Base-by-base conservation (phyloP, 2,797 vertebrate genomes). In the Nasua narica region DNA sequence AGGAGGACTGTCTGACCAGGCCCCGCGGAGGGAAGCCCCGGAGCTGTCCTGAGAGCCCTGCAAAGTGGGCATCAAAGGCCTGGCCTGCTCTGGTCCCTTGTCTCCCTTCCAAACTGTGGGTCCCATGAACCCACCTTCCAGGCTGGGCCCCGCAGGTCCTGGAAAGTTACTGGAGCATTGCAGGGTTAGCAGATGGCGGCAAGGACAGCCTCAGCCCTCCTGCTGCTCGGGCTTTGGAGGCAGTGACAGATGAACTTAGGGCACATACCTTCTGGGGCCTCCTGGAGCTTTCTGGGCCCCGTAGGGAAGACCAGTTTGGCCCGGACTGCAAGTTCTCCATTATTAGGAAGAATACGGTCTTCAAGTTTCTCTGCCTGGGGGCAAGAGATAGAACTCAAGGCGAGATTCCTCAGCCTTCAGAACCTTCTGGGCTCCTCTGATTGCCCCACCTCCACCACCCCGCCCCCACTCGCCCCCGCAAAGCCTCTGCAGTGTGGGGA, bases 361-460 rank as follows among this genome's bases (percentile, higher is more conserved):
- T 98, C 98, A n/a, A 94, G 94, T 93, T 96, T 98, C 88, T 99
- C 99, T 67, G 97, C 92, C 99, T 99, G 93, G 18, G 97, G 69
- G 92, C 46, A 86, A 85, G 52, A 52, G 35, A 35, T 40, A 15
- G 52, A 90, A 60, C 32, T 97, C 69, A 96, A 60, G 56, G 65
- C 50, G 4, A n/a, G 62, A 29, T 3, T 74, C 15, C 58, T 84
- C 43, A 32, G 46, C 1, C 15, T 37, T 21, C 23, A 43, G 32
- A 62, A 14, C 32, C 43, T 82, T 19, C 27, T 16, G 25, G n/a
- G 18, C 35, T 13, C 29, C 60, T 50, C 40, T 25, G 10, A 21
- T 21, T 50, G 52, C n/a, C n/a, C n/a, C n/a, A n/a, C n/a, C n/a
- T n/a, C n/a, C n/a, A n/a, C n/a, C n/a, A n/a, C n/a, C n/a, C 29